These are phyloP conservation scores for Dermatemys mawii DNA, from an alignment of 2,113 vertebrate species.

Conservation along the genomic window DNA sequence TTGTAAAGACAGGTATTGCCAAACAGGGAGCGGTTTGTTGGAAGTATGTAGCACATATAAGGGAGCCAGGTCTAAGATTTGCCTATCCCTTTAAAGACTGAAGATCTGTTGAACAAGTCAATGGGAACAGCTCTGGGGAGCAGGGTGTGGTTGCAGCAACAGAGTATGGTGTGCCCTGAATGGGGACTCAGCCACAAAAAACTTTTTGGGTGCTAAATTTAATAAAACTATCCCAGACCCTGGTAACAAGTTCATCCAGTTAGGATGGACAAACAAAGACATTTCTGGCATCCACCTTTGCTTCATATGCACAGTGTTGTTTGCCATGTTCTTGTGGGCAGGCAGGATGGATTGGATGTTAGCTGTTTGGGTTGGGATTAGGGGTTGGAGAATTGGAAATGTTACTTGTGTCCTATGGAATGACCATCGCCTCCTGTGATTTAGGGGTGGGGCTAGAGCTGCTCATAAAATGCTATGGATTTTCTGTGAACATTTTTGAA, in stretches of 20 bases:
- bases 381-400: not conserved
- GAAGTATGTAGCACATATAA: not conserved
- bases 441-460: not conserved
- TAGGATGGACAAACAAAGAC: not conserved
- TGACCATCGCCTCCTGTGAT: not conserved
- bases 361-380: not conserved
- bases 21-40: not conserved
- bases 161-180: not conserved
- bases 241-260: not conserved
- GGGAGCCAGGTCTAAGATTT: not conserved
- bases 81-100: not conserved
- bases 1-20: not conserved
- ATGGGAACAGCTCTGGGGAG: not conserved
- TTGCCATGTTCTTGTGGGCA: not conserved
- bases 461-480: not conserved
- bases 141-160: not conserved
- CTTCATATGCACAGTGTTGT: fast-evolving
- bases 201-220: too few species aligned
- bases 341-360: not conserved
- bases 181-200: too few species aligned
- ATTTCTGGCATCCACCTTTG: not conserved
- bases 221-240: not conserved
- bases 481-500: not conserved
- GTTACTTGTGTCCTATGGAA: not conserved
- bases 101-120: not conserved